Percentiles rank a stretch among this genome's conserved stretches.
These are phyloP conservation scores for Teleogryllus oceanicus DNA, from an alignment of 2,888 invertebrate species.

Conservation along the genomic window DNA sequence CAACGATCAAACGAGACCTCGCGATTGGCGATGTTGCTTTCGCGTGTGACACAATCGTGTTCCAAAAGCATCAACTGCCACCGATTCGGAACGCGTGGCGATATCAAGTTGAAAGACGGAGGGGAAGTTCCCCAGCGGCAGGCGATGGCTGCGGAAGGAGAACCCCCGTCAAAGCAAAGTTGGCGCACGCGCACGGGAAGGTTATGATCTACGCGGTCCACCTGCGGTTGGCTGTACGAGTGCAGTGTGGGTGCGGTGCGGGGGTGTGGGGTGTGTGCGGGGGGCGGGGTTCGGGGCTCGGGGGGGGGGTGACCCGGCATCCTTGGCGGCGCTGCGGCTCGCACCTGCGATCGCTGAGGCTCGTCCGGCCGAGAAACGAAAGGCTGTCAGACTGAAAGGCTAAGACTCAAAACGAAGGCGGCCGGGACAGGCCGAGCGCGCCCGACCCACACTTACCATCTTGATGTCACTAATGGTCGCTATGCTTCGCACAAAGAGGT, in stretches of 20 bases:
- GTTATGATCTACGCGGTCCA: too few species aligned
- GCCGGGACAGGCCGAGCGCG: constrained; percentile 2
- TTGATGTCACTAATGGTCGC: constrained; percentile 98
- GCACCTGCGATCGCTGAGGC: constrained; percentile 18
- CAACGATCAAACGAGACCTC: too few species aligned
- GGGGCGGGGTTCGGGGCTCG: neutral
- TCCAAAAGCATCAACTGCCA: too few species aligned
- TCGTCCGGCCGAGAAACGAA: constrained; percentile 18
- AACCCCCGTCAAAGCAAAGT: too few species aligned
- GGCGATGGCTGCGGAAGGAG: too few species aligned
- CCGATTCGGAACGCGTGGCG: too few species aligned
- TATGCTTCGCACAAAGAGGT: constrained; percentile 97
- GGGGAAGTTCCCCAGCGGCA: too few species aligned
- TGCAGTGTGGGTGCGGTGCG: neutral
- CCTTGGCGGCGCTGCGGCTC: constrained; percentile 18
- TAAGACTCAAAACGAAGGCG: constrained; percentile 3
- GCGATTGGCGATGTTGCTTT: too few species aligned
- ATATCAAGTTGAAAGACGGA: too few species aligned
- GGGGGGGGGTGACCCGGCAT: neutral
- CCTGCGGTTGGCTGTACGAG: neutral
- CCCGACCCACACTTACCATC: constrained; percentile 80
- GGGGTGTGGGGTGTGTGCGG: neutral
- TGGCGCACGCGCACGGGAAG: too few species aligned
- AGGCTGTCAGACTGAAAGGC: constrained; percentile 12
- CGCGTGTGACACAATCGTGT: too few species aligned